These are phyloP conservation scores for Nipponacmea schrenckii DNA, from an alignment of 2,888 invertebrate genomes.

Conservation along the genomic window DNA sequence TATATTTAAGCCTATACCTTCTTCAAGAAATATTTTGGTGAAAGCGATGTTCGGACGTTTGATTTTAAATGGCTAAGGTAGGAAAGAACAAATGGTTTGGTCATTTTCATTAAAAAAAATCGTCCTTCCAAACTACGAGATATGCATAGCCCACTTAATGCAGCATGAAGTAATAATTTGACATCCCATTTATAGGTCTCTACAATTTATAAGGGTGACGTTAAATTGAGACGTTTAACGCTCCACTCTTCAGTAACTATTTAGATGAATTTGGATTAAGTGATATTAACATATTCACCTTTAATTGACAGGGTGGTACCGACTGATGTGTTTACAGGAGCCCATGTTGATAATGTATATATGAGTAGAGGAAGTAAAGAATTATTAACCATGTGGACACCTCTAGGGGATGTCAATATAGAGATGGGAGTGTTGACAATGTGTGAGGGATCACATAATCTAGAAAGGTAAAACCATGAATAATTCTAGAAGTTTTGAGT, in stretches of 20 bases:
- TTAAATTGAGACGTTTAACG: too few species aligned
- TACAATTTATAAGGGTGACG: too few species aligned
- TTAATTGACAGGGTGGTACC: slow-evolving; percentile 48
- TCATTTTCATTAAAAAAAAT: too few species aligned
- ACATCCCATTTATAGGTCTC: too few species aligned
- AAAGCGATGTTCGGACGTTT: slow-evolving; percentile 45
- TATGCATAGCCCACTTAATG: too few species aligned
- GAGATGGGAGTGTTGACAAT: slow-evolving; percentile 57
- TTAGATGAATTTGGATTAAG: too few species aligned
- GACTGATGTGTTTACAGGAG: slow-evolving; percentile 55
- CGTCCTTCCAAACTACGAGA: too few species aligned
- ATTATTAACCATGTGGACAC: slow-evolving; percentile 61
- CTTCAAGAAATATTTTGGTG: slow-evolving; percentile 39
- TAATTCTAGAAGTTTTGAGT: background rate
- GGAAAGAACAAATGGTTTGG: background rate
- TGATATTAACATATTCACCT: too few species aligned
- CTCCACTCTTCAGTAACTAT: too few species aligned
- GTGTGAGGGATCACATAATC: slow-evolving; percentile 54
- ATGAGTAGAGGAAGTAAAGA: slow-evolving; percentile 55
- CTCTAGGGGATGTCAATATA: slow-evolving; percentile 51
- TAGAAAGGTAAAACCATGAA: slow-evolving; percentile 39
- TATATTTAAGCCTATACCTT: slow-evolving; percentile 34
- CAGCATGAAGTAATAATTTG: too few species aligned
- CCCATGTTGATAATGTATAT: slow-evolving; percentile 61
- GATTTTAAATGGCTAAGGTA: slow-evolving; percentile 62